Percentiles rank a stretch among this genome's conserved stretches.
phyloP scores from a whole-genome alignment of 2,888 invertebrate species.

The Aporophyla lueneburgensis region DNA sequence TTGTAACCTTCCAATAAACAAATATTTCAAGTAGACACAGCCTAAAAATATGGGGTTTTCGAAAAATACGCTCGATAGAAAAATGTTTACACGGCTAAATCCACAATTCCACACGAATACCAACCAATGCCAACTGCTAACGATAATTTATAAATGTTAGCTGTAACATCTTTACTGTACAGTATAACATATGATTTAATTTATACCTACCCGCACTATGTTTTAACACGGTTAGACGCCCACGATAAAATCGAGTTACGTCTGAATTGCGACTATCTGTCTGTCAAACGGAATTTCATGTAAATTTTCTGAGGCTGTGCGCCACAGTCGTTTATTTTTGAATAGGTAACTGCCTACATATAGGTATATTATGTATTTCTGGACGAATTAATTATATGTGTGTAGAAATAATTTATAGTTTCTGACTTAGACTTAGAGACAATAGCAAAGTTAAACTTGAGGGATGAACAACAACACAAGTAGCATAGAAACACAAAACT shows the following conservation, averaged over 20 bases:
- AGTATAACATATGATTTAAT: conserved; percentile 14
- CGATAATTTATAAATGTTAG: conserved; percentile 55
- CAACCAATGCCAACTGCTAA: conserved; percentile 45
- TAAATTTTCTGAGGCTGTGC: not conserved
- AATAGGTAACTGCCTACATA: not conserved
- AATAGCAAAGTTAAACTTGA: not conserved
- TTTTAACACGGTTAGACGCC: conserved; percentile 26
- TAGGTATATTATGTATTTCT: not conserved
- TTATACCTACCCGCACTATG: conserved; percentile 21
- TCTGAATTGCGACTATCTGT: conserved; percentile 27
- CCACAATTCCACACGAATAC: conserved; percentile 16
- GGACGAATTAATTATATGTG: not conserved
- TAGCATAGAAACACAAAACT: not conserved
- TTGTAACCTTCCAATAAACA: not conserved
- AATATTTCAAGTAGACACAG: not conserved
- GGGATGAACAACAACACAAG: too few species aligned
- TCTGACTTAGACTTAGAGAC: not conserved
- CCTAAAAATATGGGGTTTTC: not conserved
- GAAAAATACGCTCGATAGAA: conserved; percentile 11
- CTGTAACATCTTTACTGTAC: conserved; percentile 16
- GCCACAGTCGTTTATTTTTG: not conserved
- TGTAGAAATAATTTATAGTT: not conserved
- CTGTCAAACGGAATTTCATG: conserved; percentile 12
- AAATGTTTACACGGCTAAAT: conserved; percentile 42
- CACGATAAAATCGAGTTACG: conserved; percentile 26